phyloP scores from a whole-genome alignment of 2,113 vertebrate genomes.

The Boulengeromyrus knoepffleri region DNA sequence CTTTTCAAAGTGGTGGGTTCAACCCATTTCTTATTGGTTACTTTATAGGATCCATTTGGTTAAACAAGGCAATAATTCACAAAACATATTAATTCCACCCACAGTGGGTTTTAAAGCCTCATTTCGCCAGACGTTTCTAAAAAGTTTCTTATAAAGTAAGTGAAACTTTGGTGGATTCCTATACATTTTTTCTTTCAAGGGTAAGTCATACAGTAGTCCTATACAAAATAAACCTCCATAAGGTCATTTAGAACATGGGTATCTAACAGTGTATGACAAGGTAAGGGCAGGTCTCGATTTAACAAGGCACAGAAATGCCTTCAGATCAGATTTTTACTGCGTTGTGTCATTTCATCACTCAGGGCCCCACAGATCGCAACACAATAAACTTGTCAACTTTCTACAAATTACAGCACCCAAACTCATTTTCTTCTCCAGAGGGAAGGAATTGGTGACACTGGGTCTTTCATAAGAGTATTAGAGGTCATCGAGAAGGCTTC shows the following conservation, averaged over 20 bases:
- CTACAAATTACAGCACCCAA: slow-evolving; percentile 41
- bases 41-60: slow-evolving; percentile 2
- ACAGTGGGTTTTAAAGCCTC: background rate
- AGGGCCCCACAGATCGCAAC: slow-evolving; percentile 32
- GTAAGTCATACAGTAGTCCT: slow-evolving; percentile 3
- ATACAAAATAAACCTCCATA: slow-evolving; percentile 23
- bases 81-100: background rate
- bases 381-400: slow-evolving; percentile 44
- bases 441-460: slow-evolving; percentile 33
- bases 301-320: slow-evolving; percentile 33
- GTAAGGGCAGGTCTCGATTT: slow-evolving; percentile 17
- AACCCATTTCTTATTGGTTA: background rate
- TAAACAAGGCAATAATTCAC: background rate
- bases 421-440: slow-evolving; percentile 37
- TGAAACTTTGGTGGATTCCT: background rate
- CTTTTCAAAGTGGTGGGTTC: background rate
- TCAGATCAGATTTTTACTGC: slow-evolving; percentile 30
- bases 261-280: background rate
- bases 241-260: slow-evolving; percentile 22
- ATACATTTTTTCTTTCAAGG: background rate
- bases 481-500: slow-evolving; percentile 36
- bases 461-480: slow-evolving; percentile 36
- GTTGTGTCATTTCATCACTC: slow-evolving; percentile 36
- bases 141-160: background rate
- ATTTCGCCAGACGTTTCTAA: background rate